phyloP scores from a whole-genome alignment of 2,113 vertebrate genomes.

The Erythrocercus mccallii region DNA sequence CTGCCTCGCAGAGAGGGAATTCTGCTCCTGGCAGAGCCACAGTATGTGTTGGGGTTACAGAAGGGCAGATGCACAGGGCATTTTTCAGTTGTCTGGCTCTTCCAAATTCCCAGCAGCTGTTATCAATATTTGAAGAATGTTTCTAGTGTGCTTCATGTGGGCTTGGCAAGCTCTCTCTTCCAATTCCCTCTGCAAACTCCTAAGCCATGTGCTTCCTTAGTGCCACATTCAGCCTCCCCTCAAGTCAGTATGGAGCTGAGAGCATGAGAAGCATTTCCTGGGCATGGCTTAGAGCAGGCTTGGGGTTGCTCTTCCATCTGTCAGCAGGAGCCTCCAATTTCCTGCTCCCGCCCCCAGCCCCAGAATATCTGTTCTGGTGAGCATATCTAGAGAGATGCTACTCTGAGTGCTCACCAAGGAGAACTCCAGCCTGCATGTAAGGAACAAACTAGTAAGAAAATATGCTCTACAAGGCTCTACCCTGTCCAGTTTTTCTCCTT shows the following conservation, averaged over 20 bases:
- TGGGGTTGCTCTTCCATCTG: background rate
- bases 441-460: background rate
- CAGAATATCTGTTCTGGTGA: background rate
- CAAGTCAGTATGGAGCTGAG: background rate
- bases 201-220: background rate
- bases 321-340: background rate
- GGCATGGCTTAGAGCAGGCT: background rate
- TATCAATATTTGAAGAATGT: background rate
- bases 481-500: background rate
- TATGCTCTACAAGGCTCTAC: background rate
- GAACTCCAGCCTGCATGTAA: background rate
- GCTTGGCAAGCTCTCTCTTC: background rate
- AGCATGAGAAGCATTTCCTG: background rate
- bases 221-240: background rate
- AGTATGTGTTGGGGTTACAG: background rate
- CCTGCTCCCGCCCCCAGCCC: background rate
- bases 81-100: background rate
- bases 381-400: background rate
- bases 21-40: background rate
- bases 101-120: background rate
- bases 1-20: background rate
- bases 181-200: background rate
- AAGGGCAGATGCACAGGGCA: conserved; percentile 2
- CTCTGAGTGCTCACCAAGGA: background rate
- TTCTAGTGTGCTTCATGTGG: background rate